Conservation (phyloP, 23 tunicate species). For the Trididemnum clinides region DNA sequence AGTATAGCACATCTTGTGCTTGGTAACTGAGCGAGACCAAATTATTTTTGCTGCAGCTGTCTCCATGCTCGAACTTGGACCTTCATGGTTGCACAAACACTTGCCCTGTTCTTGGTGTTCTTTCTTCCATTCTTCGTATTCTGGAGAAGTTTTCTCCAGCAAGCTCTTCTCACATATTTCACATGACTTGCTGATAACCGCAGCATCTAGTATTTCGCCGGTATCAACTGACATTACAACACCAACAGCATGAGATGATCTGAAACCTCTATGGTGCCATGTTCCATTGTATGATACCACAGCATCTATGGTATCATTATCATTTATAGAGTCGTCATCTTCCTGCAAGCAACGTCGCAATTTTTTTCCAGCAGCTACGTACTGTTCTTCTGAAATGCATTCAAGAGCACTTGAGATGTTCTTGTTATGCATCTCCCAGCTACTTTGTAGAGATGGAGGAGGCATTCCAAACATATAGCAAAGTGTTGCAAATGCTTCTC, state of each 20-base stretch:
- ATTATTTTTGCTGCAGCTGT: background rate
- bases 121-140: background rate
- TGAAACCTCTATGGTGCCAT: conserved; percentile 34
- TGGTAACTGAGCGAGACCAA: background rate
- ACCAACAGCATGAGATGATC: conserved; percentile 28
- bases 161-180: background rate
- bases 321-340: background rate
- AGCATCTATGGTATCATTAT: background rate
- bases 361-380: background rate
- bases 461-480: no score
- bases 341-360: background rate
- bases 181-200: conserved; percentile 1
- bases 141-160: no score
- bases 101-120: background rate
- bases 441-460: no score
- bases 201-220: conserved; percentile 25
- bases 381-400: no score
- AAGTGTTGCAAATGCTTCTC: no score
- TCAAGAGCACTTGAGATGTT: no score
- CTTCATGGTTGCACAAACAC: background rate
- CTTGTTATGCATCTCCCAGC: no score
- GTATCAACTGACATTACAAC: conserved; percentile 24
- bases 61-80: background rate
- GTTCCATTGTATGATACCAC: conserved; percentile 16
- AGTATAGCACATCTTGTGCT: background rate